Base-by-base conservation (phyloP, 2,113 vertebrate species). In the Gymnogyps californianus region DNA sequence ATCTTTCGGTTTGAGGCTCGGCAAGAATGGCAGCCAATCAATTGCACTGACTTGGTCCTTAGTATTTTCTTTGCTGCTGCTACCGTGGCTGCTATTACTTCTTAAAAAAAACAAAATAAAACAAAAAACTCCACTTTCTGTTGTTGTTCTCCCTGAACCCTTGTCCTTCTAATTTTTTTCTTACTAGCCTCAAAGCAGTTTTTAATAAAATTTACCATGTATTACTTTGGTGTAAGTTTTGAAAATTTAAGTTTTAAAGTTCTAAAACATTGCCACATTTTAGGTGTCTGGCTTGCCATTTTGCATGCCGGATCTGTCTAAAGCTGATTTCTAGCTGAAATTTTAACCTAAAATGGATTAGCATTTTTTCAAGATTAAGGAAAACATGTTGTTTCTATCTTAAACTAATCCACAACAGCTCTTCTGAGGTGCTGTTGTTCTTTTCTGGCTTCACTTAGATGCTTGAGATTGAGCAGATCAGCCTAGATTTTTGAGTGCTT, bases 1-100 rank as follows among this genome's bases (percentile, higher is more conserved):
- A 17, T 80, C 13, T 80, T 80, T 46, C 25, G 9, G 28, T 64
- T 47, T 69, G 25, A 75, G 31, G 25, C 42, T 74, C 0, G 0
- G 29, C 55, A 79, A 46, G 19, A 57, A 58, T 0, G 3, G 11
- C 59, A 72, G 17, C 14, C 20, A 24, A 3, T 67, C 0, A 0
- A 21, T 58, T 52, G 54, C 38, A 28, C 34, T 51, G 36, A 51
- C 44, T 40, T 52, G 32, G 15, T 70, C 34, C 15, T 75, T 42
- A 29, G 13, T 69, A 32, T 81, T 81, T 76, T 52, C 62, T 86
- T 80, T 38, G 38, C 49, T 55, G 42, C 81, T 62, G 40, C 51
- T 64, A 13, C 22, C 1, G 2, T 51, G 57, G 28, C 42, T 82
- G 38, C 34, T 57, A 13, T 62, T 69, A 44, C 16, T 54, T 54